Evolutionary conservation across 2,113 vertebrate genomes (phyloP).

Genomic region (Serilophus lunatus): DNA sequence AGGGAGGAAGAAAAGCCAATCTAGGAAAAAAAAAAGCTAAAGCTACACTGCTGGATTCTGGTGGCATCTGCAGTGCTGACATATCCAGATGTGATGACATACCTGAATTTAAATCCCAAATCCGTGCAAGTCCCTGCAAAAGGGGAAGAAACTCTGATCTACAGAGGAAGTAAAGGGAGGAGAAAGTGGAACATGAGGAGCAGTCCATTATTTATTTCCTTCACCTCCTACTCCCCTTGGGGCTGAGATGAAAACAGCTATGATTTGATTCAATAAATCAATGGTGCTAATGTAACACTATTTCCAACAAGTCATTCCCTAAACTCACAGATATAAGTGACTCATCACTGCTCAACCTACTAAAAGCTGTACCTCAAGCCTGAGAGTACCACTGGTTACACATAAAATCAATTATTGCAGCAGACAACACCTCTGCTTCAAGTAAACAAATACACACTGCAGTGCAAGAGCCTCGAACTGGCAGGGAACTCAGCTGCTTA

Average conservation of each 20-base stretch:
- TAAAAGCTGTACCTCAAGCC: not conserved
- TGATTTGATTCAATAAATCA: not conserved
- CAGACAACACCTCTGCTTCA: not conserved
- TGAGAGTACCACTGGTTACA: accelerated
- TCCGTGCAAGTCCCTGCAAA: not conserved
- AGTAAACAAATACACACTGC: accelerated
- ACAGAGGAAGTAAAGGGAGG: not conserved
- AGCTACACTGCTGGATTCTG: not conserved
- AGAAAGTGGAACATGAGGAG: not conserved
- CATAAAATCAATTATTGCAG: not conserved
- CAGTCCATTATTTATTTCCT: not conserved
- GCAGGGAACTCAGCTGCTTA: not conserved
- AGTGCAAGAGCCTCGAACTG: not conserved
- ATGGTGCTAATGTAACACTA: not conserved
- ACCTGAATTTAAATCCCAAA: not conserved
- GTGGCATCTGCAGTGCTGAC: not conserved
- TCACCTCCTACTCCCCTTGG: not conserved
- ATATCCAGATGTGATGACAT: not conserved
- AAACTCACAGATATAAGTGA: not conserved
- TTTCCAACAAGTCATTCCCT: not conserved
- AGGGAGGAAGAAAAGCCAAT: not conserved
- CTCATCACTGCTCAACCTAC: not conserved
- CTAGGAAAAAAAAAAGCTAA: not conserved
- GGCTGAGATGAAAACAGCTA: not conserved
- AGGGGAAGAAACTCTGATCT: not conserved